A percentile compares a stretch with the other conserved stretches of the same genome.
Conservation (phyloP, 2,113 vertebrate species). For the Macaca mulatta region DNA sequence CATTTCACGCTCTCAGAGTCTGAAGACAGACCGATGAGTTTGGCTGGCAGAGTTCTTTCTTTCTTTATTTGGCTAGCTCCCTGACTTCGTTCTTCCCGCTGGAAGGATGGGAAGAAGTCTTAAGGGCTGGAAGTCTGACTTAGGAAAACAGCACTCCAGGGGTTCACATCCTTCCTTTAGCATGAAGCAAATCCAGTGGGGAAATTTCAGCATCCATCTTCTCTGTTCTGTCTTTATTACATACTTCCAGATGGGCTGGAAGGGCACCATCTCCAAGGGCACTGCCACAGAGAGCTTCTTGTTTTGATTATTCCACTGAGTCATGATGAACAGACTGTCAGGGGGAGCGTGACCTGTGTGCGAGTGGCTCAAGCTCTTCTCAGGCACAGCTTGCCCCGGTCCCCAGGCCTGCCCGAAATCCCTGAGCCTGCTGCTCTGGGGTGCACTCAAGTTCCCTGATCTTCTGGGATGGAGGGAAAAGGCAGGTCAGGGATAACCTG, state of each 20-base stretch:
- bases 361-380: neutral
- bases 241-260: neutral
- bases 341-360: neutral
- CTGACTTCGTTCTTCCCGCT: neutral
- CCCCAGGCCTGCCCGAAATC: neutral
- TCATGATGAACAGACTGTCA: neutral
- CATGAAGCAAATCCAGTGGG: neutral
- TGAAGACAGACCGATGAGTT: conserved; percentile 64
- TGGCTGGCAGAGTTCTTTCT: conserved; percentile 34
- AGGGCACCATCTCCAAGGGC: neutral
- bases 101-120: neutral
- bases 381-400: neutral
- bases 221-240: neutral
- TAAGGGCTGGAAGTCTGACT: neutral
- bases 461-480: neutral
- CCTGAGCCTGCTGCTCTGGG: rapidly evolving
- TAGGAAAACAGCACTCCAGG: neutral
- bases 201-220: no score
- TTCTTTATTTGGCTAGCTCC: neutral
- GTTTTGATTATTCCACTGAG: neutral
- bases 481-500: neutral
- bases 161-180: neutral
- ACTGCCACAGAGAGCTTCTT: neutral
- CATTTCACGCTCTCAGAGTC: conserved; percentile 68
- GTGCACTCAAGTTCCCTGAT: rapidly evolving